phyloP scores from a whole-genome alignment of 2,797 vertebrate species.

The Mus spretus region DNA sequence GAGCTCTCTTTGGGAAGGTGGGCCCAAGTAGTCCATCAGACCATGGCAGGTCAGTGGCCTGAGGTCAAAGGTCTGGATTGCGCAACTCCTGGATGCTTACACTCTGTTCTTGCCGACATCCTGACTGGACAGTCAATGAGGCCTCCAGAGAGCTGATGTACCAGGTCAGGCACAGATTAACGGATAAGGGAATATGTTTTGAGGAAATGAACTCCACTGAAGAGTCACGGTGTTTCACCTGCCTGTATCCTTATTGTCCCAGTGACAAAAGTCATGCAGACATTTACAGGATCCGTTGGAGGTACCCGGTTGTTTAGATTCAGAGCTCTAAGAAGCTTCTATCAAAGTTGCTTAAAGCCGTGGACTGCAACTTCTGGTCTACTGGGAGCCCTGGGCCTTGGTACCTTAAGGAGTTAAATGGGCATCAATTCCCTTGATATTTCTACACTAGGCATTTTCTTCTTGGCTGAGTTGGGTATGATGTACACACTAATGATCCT shows the following conservation, averaged over 20 bases:
- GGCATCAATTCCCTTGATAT: not conserved
- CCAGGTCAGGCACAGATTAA: not conserved
- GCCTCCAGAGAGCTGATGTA: not conserved
- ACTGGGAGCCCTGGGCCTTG: not conserved
- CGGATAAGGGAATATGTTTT: not conserved
- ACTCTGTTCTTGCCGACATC: not conserved
- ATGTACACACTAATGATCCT: not conserved
- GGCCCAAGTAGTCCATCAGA: not conserved
- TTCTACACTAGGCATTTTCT: not conserved
- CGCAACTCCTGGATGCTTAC: not conserved
- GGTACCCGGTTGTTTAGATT: not conserved
- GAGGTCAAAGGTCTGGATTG: not conserved
- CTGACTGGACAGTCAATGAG: not conserved
- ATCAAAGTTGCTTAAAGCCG: conserved; percentile 6
- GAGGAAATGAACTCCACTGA: not conserved
- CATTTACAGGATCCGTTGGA: conserved; percentile 30
- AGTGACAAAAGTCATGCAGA: not conserved
- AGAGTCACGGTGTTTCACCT: not conserved
- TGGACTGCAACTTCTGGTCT: not conserved
- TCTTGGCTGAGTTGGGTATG: conserved; percentile 17
- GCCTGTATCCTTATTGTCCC: not conserved
- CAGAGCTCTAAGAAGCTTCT: not conserved
- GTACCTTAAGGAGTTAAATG: not conserved
- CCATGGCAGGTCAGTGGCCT: not conserved
- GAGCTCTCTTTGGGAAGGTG: not conserved